Percentiles rank a stretch among this genome's conserved stretches.
Evolutionary conservation across 2,888 invertebrate genomes (phyloP).

Genomic region (Enchytraeus crypticus): DNA sequence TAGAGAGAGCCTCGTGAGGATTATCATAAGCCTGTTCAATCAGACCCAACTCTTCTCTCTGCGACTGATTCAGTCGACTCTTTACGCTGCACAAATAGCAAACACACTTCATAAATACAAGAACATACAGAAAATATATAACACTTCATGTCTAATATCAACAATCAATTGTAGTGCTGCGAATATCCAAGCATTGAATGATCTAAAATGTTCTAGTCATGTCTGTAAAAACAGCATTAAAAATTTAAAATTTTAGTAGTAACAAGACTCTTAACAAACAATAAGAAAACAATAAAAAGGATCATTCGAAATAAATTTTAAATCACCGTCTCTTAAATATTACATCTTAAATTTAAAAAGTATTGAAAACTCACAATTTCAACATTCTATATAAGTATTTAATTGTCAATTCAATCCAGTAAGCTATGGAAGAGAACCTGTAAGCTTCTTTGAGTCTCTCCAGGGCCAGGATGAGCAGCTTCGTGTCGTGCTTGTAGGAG

Average conservation of each 20-base stretch:
- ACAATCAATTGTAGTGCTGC: not conserved
- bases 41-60: conserved; percentile 92
- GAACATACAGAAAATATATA: not conserved
- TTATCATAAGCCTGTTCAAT: conserved; percentile 99
- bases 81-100: conserved; percentile 66
- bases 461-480: conserved; percentile 87
- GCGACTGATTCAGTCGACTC: conserved; percentile 93
- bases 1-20: conserved; percentile 95
- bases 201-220: not conserved
- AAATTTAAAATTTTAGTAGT: no score
- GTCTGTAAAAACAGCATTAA: not conserved
- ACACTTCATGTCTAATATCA: not conserved
- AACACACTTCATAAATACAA: not conserved
- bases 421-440: conserved; percentile 53
- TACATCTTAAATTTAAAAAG: no score
- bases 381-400: no score
- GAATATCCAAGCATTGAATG: not conserved
- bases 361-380: no score
- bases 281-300: no score
- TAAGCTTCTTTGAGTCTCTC: conserved; percentile 95
- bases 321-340: no score
- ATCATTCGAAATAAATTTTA: no score
- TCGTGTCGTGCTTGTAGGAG: conserved; percentile 99
- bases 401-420: no score
- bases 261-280: no score